phyloP scores from a whole-genome alignment of 2,888 invertebrate species.

The Agriotes lineatus region DNA sequence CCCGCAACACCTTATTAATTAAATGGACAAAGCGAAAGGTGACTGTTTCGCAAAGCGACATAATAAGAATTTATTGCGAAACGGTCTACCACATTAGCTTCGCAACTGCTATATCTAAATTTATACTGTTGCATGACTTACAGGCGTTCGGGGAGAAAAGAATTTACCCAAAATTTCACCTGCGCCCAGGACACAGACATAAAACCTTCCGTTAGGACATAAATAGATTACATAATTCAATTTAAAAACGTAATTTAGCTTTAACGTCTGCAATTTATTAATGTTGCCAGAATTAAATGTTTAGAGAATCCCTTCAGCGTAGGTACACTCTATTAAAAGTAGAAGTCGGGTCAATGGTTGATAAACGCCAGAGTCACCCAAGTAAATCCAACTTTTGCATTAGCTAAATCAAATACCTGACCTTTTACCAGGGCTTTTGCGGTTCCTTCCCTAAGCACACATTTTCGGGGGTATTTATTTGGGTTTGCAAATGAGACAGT shows the following conservation, averaged over 20 bases:
- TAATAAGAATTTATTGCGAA: neutral
- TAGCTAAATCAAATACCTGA: constrained; percentile 18
- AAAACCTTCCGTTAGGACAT: constrained; percentile 25
- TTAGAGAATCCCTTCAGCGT: neutral
- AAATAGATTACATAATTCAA: constrained; percentile 32
- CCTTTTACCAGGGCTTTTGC: constrained; percentile 1
- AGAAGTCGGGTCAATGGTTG: constrained; percentile 9
- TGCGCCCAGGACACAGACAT: constrained; percentile 22
- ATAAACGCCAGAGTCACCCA: constrained; percentile 6
- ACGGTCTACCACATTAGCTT: constrained; percentile 12
- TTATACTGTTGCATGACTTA: constrained; percentile 29
- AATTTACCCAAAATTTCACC: constrained; percentile 31
- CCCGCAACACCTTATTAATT: constrained; percentile 20
- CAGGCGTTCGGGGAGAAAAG: constrained; percentile 10
- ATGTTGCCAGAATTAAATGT: constrained; percentile 22
- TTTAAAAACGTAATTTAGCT: constrained; percentile 30
- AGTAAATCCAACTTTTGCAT: constrained; percentile 20
- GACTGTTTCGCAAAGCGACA: neutral
- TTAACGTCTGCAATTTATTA: constrained; percentile 27
- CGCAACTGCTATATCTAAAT: constrained; percentile 17
- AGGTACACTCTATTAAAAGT: constrained; percentile 2
- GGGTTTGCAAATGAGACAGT: constrained; percentile 13
- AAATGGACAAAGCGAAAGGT: neutral
- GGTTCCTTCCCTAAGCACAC: neutral
- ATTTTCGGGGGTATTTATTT: constrained; percentile 16